Evolutionary conservation across 1,140 invertebrate genomes (phyloP).

Genomic region (Pogonomyrmex barbatus): DNA sequence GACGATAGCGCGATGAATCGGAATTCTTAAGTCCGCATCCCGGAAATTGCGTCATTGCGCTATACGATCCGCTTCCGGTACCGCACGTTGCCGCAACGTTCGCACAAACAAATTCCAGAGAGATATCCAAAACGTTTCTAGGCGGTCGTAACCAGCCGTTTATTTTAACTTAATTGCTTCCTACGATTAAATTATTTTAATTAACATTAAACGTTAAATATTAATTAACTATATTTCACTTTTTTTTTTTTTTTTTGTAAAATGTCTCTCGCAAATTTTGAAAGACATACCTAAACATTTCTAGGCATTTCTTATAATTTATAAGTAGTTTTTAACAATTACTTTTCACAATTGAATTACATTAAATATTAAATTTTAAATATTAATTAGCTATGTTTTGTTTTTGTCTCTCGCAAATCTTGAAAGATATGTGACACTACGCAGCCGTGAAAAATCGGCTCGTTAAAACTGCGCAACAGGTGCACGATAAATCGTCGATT

Average conservation of each 20-base stretch:
- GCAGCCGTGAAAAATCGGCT: not conserved
- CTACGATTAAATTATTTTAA: not conserved
- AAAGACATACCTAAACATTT: too few relatives aligned
- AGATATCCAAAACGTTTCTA: constrained; percentile 44
- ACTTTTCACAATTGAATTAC: too few relatives aligned
- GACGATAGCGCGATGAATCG: constrained; percentile 54
- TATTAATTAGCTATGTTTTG: too few relatives aligned
- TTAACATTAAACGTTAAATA: not conserved
- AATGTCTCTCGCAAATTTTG: not conserved
- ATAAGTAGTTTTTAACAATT: too few relatives aligned
- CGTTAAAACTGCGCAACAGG: not conserved
- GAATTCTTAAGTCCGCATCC: constrained; percentile 71
- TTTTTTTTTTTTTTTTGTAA: not conserved
- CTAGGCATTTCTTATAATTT: too few relatives aligned
- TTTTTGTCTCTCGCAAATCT: not conserved
- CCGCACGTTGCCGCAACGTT: constrained; percentile 22
- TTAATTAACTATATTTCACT: not conserved
- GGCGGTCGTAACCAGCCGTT: not conserved
- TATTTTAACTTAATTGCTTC: not conserved
- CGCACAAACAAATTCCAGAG: constrained; percentile 50
- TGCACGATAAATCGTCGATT: too few relatives aligned
- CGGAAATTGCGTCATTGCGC: constrained; percentile 79
- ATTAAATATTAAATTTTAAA: too few relatives aligned
- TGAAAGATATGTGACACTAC: not conserved
- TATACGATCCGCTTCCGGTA: constrained; percentile 75